These are phyloP conservation scores for Artibeus lituratus DNA, from an alignment of 2,797 vertebrate genomes.

Conservation along the genomic window DNA sequence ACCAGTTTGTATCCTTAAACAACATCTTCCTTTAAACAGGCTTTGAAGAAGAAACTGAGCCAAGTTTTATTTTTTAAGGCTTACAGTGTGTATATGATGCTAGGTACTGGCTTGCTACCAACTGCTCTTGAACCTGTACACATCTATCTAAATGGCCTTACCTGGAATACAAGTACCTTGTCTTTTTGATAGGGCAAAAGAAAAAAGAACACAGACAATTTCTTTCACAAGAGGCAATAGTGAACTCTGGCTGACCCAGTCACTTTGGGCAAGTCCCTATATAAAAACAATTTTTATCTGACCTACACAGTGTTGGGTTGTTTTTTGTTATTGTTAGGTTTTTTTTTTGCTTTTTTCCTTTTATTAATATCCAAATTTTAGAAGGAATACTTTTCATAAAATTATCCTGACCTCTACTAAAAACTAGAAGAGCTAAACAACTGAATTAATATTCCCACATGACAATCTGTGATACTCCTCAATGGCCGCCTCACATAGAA, in stretches of 20 bases:
- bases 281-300: neutral
- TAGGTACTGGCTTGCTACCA: neutral
- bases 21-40: neutral
- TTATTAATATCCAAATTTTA: neutral
- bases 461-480: neutral
- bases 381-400: neutral
- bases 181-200: neutral
- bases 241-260: neutral
- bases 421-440: neutral
- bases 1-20: neutral
- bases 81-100: neutral
- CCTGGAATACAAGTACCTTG: neutral
- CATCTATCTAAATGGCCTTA: neutral
- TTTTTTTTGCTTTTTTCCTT: neutral
- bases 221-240: neutral
- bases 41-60: neutral
- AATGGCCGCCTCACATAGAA: neutral
- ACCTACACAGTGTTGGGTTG: neutral
- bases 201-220: neutral
- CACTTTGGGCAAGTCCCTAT: neutral
- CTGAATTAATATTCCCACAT: neutral
- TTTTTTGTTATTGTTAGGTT: no score
- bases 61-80: neutral
- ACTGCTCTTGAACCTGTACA: neutral
- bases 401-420: neutral